Percentiles rank a stretch among this genome's conserved stretches.
These are phyloP conservation scores for Coracopsis vasa DNA, from an alignment of 2,113 vertebrate genomes.

Conservation along the genomic window DNA sequence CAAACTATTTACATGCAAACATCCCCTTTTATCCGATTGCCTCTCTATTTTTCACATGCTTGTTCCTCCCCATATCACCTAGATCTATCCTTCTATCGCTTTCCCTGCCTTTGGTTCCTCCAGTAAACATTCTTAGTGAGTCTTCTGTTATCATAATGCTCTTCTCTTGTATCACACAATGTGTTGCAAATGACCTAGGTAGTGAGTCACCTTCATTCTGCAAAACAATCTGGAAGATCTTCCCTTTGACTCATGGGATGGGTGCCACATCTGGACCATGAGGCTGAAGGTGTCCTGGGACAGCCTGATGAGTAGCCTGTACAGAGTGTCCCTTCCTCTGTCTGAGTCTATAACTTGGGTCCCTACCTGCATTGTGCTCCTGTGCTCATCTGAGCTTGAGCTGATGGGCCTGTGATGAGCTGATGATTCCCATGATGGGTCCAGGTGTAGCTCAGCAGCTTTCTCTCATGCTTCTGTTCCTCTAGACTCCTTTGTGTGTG, in stretches of 20 bases:
- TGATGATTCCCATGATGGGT: background rate
- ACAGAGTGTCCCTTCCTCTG: background rate
- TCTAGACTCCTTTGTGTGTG: background rate
- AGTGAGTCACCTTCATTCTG: background rate
- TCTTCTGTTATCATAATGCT: background rate
- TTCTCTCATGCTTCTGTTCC: background rate
- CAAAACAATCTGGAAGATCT: background rate
- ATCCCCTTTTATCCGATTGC: background rate
- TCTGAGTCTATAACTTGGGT: background rate
- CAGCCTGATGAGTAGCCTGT: background rate
- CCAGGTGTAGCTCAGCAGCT: background rate
- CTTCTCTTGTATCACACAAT: background rate
- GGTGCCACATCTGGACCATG: background rate
- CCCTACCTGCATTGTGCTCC: background rate
- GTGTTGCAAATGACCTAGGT: background rate
- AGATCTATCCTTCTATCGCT: background rate
- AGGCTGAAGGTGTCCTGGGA: background rate
- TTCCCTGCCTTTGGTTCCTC: background rate
- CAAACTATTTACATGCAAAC: background rate
- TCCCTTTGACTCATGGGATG: background rate
- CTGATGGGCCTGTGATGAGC: background rate
- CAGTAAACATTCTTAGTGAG: background rate
- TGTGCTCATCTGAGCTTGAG: background rate
- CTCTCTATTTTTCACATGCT: background rate
- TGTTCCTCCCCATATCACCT: background rate